phyloP scores from a whole-genome alignment of 2,888 invertebrate genomes.

The Drosophila aldrichi region DNA sequence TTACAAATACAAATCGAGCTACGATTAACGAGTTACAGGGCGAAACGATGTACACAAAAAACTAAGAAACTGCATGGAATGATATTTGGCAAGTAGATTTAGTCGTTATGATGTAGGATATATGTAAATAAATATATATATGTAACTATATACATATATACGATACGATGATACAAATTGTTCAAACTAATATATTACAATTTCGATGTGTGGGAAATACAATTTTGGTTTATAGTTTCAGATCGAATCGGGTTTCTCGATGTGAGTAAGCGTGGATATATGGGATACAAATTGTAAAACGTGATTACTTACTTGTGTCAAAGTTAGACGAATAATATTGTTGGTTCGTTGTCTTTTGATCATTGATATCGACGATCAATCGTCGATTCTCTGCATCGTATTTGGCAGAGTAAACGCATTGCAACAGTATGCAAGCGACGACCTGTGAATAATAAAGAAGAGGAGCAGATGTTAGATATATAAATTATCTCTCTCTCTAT shows the following conservation, averaged over 20 bases:
- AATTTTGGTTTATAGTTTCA: slow-evolving; percentile 25
- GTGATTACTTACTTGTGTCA: slow-evolving; percentile 88
- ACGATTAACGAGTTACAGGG: slow-evolving; percentile 46
- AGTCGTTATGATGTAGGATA: slow-evolving; percentile 38
- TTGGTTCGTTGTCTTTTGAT: slow-evolving; percentile 89
- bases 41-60: slow-evolving; percentile 49
- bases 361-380: slow-evolving; percentile 90
- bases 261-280: slow-evolving; percentile 47
- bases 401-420: slow-evolving; percentile 83
- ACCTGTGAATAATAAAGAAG: slow-evolving; percentile 77
- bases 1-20: slow-evolving; percentile 59
- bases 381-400: slow-evolving; percentile 86
- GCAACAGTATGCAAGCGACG: slow-evolving; percentile 85
- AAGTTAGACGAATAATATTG: slow-evolving; percentile 92
- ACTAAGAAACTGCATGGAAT: slow-evolving; percentile 60
- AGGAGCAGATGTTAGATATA: slow-evolving; percentile 10
- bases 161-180: slow-evolving; percentile 45
- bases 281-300: slow-evolving; percentile 53
- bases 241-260: slow-evolving; percentile 19
- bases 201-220: slow-evolving; percentile 37
- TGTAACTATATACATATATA: slow-evolving; percentile 10
- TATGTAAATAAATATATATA: slow-evolving; percentile 2
- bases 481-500: not conserved
- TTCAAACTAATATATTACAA: slow-evolving; percentile 66
- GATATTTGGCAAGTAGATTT: slow-evolving; percentile 40